Evolutionary conservation across 2,888 invertebrate species (phyloP).

Genomic region (Synanthedon andrenaeformis): DNA sequence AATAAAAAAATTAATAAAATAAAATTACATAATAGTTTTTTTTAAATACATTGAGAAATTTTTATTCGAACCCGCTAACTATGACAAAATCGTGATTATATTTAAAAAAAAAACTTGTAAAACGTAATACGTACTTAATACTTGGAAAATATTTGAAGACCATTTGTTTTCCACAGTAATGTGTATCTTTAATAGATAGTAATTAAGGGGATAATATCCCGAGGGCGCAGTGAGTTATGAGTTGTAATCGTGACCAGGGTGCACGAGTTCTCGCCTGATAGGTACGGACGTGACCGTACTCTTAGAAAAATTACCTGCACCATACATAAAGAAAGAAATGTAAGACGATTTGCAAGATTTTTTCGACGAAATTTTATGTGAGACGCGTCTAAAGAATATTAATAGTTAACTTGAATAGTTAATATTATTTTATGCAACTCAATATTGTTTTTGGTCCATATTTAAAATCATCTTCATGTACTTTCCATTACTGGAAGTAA

Average conservation of each 20-base stretch:
- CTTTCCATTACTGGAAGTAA: too few species aligned
- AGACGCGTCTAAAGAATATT: too few species aligned
- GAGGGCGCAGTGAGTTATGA: slow-evolving; percentile 40
- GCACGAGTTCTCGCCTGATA: slow-evolving; percentile 18
- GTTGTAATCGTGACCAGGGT: slow-evolving; percentile 34
- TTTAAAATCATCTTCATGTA: too few species aligned
- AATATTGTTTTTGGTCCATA: too few species aligned
- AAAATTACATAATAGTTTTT: too few species aligned
- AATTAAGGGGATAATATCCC: slow-evolving; percentile 39
- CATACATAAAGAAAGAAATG: not conserved
- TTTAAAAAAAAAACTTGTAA: too few species aligned
- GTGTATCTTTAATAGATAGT: slow-evolving; percentile 4
- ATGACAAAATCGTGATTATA: too few species aligned
- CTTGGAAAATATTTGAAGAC: not conserved
- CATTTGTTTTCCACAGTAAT: not conserved
- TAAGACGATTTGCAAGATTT: not conserved
- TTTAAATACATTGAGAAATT: not conserved
- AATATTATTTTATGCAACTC: too few species aligned
- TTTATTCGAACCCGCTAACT: too few species aligned
- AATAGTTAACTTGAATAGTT: slow-evolving; percentile 6
- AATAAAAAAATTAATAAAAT: too few species aligned
- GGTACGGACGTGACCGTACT: slow-evolving; percentile 28
- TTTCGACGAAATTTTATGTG: too few species aligned
- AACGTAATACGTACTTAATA: too few species aligned
- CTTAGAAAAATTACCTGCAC: not conserved